phyloP scores from a whole-genome alignment of 1,140 invertebrate genomes.

The Drosophila micromelanica region DNA sequence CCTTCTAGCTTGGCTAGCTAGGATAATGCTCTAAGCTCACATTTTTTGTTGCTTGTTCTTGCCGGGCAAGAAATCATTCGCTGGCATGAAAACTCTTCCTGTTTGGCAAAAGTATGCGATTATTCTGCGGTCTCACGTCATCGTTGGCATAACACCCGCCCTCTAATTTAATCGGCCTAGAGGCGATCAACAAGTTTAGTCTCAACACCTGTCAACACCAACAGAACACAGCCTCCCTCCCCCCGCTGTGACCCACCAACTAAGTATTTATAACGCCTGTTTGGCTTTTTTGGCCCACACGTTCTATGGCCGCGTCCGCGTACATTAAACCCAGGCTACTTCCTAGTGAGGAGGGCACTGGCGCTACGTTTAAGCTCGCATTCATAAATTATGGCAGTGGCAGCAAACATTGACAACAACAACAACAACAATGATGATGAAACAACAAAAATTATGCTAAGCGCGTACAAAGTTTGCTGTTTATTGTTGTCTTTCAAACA shows the following conservation, averaged over 20 bases:
- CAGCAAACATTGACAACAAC: conserved; percentile 38
- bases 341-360: conserved; percentile 75
- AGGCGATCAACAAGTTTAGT: conserved; percentile 26
- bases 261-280: neutral
- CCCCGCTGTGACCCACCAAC: neutral
- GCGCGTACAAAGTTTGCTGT: conserved; percentile 59
- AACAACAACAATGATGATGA: conserved; percentile 2
- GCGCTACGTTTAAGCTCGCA: conserved; percentile 70
- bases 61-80: neutral
- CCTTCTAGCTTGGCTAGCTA: neutral
- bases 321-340: conserved; percentile 69
- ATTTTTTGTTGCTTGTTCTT: neutral
- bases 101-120: conserved; percentile 8
- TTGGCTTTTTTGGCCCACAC: conserved; percentile 38
- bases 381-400: conserved; percentile 72
- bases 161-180: conserved; percentile 22
- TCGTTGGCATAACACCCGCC: conserved; percentile 6
- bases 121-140: conserved; percentile 27
- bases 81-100: conserved; percentile 17
- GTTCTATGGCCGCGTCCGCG: conserved; percentile 56
- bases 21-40: neutral
- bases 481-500: conserved; percentile 58
- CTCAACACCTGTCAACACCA: conserved; percentile 46
- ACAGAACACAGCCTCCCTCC: too few species aligned
- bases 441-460: conserved; percentile 69